Evolutionary conservation across 2,113 vertebrate species (phyloP).

Genomic region (Sorex araneus): DNA sequence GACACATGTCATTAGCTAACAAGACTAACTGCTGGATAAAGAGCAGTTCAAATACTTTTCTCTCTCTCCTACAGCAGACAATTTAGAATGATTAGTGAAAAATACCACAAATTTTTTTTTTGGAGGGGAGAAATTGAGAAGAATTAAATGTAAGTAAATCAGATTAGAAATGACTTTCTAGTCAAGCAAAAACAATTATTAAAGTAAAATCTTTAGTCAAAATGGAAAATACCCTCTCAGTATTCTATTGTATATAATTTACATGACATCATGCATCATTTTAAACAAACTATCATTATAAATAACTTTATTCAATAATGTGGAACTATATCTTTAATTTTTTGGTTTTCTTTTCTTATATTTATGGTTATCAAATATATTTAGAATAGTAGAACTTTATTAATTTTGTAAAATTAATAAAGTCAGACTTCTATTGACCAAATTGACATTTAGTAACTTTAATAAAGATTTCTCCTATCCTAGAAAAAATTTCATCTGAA

Average conservation of each 20-base stretch:
- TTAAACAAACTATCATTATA: neutral
- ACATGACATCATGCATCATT: neutral
- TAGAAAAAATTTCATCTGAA: neutral
- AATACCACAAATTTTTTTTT: neutral
- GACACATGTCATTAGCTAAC: neutral
- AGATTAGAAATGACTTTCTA: neutral
- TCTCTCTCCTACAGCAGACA: neutral
- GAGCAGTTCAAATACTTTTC: neutral
- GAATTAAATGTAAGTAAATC: neutral
- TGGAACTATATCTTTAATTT: neutral
- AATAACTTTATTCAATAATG: constrained; percentile 25
- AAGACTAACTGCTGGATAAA: neutral
- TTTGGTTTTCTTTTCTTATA: constrained; percentile 45
- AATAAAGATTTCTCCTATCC: neutral
- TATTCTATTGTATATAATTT: neutral
- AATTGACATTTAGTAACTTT: neutral
- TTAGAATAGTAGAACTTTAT: neutral
- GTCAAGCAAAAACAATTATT: neutral
- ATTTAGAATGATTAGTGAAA: neutral
- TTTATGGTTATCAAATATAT: neutral
- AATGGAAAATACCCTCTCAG: neutral
- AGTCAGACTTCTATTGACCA: neutral
- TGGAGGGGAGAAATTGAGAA: neutral
- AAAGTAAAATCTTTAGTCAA: neutral
- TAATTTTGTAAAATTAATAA: neutral